Evolutionary conservation across 1,140 invertebrate species (phyloP), one percentile per base, ranked within the genome.

Genomic region (Drosophila burlai): DNA sequence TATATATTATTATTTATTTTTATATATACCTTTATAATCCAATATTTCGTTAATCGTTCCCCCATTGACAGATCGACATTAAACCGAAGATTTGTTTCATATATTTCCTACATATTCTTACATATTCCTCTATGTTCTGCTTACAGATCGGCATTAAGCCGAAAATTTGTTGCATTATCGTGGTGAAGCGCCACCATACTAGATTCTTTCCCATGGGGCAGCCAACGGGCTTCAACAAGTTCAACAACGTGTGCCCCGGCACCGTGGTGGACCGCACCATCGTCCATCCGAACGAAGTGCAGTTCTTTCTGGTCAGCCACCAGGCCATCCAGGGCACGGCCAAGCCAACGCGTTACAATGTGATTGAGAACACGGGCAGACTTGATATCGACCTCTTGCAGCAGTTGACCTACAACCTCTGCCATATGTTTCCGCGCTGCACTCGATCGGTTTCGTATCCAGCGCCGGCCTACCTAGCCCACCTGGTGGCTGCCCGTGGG

Each of bases 391-490:
- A 98, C 92, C 94, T 97, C 61, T 93, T 99, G 29, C 96, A 98
- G 92, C 93, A 95, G 75, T 87, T 99, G 55, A 97, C 97, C 0
- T 98, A 97, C 93, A 96, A 96, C 91, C 93, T 99, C 29, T 99
- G 98, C 91, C 97, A 99, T 84, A 94, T 98, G 93, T 99, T 97
- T 93, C 95, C 96, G 4, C 95, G 98, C 21, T 99, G 98, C 92
- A 96, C 96, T 54, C 94, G 97, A 59, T 95, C 97, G 5, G 97
- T 99, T 0, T 98, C 97, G 15, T 98, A 98, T 94, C 98, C 98
- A 4, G 96, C 98, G 1, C 98, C 98, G 2, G 98, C 97, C 1
- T 99, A 99, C 93, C 98, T 99, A 93, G 97, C 98, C 21, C 98
- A 99, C 94, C 94, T 98, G 60, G 97, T 96, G n/a, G 97, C 97